These are phyloP conservation scores for Riptortus pedestris DNA, from an alignment of 1,140 invertebrate genomes.

Conservation along the genomic window DNA sequence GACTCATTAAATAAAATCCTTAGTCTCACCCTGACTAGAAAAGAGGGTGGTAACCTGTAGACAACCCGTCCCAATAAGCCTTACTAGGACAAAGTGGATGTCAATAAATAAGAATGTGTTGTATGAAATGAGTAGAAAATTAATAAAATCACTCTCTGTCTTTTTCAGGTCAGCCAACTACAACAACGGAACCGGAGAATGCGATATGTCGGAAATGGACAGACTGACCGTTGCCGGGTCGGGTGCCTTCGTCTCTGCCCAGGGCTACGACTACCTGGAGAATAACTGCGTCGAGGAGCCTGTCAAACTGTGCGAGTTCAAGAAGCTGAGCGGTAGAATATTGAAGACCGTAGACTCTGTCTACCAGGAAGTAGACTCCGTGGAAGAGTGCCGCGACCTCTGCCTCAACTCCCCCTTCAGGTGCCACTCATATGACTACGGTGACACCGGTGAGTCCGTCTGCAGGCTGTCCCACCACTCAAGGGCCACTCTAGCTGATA, in stretches of 20 bases:
- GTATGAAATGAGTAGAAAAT: no score
- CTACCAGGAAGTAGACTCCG: constrained; percentile 74
- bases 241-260: constrained; percentile 54
- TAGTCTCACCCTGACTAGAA: no score
- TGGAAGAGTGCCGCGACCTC: constrained; percentile 76
- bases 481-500: constrained; percentile 73
- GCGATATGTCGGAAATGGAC: constrained; percentile 81
- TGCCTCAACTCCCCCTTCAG: constrained; percentile 74
- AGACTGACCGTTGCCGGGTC: constrained; percentile 71
- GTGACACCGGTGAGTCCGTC: constrained; percentile 82
- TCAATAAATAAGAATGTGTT: no score
- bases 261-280: constrained; percentile 65
- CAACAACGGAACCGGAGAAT: constrained; percentile 71
- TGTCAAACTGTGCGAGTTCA: constrained; percentile 84
- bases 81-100: no score
- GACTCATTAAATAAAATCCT: no score
- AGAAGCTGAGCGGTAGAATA: constrained; percentile 74
- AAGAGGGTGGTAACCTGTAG: no score
- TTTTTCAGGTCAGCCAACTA: constrained; percentile 78
- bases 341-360: constrained; percentile 89
- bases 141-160: no score
- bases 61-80: no score
- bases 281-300: constrained; percentile 84
- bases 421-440: constrained; percentile 88
- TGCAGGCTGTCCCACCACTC: constrained; percentile 85